Evolutionary conservation across 2,797 vertebrate genomes (phyloP), one percentile per base, ranked within the genome.

Genomic region (Podargus strigoides): DNA sequence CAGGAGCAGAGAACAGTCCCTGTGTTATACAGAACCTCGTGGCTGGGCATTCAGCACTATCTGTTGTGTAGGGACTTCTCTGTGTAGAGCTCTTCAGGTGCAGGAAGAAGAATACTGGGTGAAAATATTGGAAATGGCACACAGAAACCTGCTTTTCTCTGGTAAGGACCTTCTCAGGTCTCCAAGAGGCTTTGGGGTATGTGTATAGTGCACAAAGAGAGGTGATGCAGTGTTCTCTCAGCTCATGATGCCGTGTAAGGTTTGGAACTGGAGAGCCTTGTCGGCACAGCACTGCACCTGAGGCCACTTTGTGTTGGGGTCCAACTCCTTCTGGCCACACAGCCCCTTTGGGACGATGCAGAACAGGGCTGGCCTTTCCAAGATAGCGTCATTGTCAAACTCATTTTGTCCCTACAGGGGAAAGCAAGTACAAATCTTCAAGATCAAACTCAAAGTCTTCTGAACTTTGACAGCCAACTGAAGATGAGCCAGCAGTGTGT

Each of bases 231-330:
- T 3, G 3, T 7, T 58, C 42, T 36, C 70, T 6, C 21, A 36
- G 52, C 62, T 36, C 41, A 1, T 20, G 14, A 1, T 8, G 14
- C n/a, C 1, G 19, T 3, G 28, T 6, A 1, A 4, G n/a, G 47
- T 19, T 22, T 10, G 67, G 68, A 63, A 22, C 12, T 2, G 3
- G 47, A 7, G 1, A 37, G 68, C 69, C 36, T 11, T 7, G 42
- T 14, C 26, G 9, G 60, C 28, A n/a, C 50, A 30, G 34, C 19
- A 2, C 28, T 1, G n/a, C 46, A 23, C 39, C 67, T 2, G 39
- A 21, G 47, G 39, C 12, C 2, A 4, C 3, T 2, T 1, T 8
- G 24, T 8, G 12, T 6, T 28, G 1, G 6, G 37, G 9, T 46
- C 66, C 3, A 5, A 17, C 37, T 16, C 3, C 67, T 22, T 39